Evolutionary conservation across 23 tunicate genomes (phyloP).

Genomic region (Trididemnum nubilum): DNA sequence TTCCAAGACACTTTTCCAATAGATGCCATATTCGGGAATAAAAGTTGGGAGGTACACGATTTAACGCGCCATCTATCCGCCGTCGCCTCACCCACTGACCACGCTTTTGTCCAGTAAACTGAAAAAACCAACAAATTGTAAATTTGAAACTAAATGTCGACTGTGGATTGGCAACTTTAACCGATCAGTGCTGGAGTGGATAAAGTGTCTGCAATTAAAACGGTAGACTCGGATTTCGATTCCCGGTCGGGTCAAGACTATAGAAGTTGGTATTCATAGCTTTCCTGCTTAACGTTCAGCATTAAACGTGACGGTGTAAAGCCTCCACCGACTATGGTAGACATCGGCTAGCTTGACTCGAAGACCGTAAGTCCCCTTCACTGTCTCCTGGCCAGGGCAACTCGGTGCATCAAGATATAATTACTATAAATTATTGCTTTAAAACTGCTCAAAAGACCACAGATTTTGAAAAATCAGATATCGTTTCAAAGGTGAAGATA

Average conservation of each 20-base stretch:
- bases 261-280: not conserved
- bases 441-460: no score
- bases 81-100: constrained; percentile 93
- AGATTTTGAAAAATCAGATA: no score
- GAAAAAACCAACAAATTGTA: not conserved
- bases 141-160: not conserved
- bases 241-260: not conserved
- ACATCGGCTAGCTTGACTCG: no score
- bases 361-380: no score
- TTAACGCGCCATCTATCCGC: constrained; percentile 90
- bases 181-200: not conserved
- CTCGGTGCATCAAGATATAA: no score
- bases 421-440: no score
- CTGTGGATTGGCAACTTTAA: not conserved
- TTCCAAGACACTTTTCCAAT: constrained; percentile 82
- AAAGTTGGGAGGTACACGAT: constrained; percentile 86
- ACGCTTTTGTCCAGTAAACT: constrained; percentile 74
- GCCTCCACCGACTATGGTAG: no score
- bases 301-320: not conserved
- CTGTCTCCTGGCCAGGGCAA: no score
- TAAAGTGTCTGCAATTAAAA: not conserved
- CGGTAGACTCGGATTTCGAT: not conserved
- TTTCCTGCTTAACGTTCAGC: not conserved
- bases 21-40: constrained; percentile 82
- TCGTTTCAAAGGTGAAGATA: no score